These are phyloP conservation scores for Chloroceryle inda DNA, from an alignment of 2,797 vertebrate genomes.

Conservation along the genomic window DNA sequence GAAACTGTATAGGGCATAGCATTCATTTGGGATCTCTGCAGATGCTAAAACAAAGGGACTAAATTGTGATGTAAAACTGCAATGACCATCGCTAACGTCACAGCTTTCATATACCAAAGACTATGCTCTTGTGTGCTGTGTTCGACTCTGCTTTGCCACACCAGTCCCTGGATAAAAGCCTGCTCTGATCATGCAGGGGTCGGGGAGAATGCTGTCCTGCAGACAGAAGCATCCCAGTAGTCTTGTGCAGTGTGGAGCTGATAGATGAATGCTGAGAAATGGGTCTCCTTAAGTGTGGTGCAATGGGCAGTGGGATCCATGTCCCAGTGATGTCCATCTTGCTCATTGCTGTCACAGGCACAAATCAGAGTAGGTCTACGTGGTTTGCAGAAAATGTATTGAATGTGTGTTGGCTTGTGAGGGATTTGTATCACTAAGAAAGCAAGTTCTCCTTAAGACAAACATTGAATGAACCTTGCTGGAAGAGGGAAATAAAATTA, in stretches of 20 bases:
- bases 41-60: not conserved
- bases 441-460: not conserved
- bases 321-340: not conserved
- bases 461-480: accelerated
- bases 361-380: not conserved
- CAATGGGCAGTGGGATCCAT: accelerated
- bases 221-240: not conserved
- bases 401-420: not conserved
- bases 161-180: not conserved
- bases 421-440: not conserved
- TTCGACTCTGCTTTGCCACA: not conserved
- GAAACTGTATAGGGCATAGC: not conserved
- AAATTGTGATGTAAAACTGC: not conserved
- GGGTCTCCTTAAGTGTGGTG: not conserved
- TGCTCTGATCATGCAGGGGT: accelerated
- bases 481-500: not conserved
- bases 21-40: not conserved
- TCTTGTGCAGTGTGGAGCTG: not conserved
- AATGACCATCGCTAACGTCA: not conserved
- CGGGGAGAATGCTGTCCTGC: not conserved
- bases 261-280: not conserved
- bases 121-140: not conserved
- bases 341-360: not conserved
- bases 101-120: not conserved
- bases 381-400: not conserved